phyloP scores from a whole-genome alignment of 2,113 vertebrate genomes.

The Ginglymostoma cirratum region DNA sequence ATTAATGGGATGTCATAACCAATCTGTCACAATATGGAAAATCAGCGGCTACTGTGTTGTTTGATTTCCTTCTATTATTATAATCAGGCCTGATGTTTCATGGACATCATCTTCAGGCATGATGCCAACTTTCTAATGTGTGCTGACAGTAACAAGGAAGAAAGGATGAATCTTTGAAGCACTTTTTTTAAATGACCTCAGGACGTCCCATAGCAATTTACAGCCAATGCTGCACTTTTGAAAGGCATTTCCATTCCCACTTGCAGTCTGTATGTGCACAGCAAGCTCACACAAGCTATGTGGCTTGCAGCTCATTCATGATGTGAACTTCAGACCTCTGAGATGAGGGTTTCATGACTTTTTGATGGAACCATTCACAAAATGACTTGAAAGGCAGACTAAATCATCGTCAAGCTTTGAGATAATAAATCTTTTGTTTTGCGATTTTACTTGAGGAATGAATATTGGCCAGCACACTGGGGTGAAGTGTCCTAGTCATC shows the following conservation, averaged over 20 bases:
- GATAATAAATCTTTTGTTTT: neutral
- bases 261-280: too few species aligned
- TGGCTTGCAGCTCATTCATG: too few species aligned
- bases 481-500: neutral
- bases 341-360: too few species aligned
- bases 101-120: neutral
- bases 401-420: too few species aligned
- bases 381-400: too few species aligned
- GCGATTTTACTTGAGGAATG: neutral
- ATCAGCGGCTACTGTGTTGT: neutral
- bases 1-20: neutral
- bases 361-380: too few species aligned
- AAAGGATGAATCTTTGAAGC: neutral
- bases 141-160: neutral
- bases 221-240: neutral
- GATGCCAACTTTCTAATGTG: neutral
- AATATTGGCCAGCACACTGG: neutral
- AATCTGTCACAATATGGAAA: neutral
- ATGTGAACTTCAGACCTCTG: too few species aligned
- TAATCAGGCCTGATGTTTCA: neutral
- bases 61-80: neutral
- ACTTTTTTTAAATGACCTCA: neutral
- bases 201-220: neutral
- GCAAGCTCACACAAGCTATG: neutral
- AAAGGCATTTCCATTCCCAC: neutral